Base-by-base conservation (phyloP, 2,113 vertebrate genomes). In the Sinocyclocheilus anophthalmus region DNA sequence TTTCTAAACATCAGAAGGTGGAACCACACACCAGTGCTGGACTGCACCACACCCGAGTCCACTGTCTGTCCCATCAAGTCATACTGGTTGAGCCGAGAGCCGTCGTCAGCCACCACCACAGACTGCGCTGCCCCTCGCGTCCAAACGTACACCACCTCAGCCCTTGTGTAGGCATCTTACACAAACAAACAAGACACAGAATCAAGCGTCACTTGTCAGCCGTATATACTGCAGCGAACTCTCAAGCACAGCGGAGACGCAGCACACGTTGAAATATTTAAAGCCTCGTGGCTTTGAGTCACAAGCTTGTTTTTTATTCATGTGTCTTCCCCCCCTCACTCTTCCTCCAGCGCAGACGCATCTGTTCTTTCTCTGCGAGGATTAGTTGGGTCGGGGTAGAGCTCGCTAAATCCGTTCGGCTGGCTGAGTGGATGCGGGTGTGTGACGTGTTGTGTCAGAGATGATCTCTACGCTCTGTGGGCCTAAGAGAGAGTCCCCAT, bases 121-220 rank as follows among this genome's bases (percentile, higher is more conserved):
- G 98, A 99, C 78, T 96, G 94, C 13, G 96, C 96, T 5, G 98
- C 97, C 45, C 97, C 97, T 87, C 96, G 93, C 22, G 98, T 99
- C 98, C 98, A 99, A 84, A 97, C 96, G 2, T 99, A 99, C 37
- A 98, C 96, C 69, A 99, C 98, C 90, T 99, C 98, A 22, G 97
- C 96, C 88, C 96, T 96, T 5, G 98, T 99, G 72, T 99, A 99
- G 85, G 98, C 98, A 94, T 99, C 98, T 99, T 76, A 84, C 9
- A 20, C 14, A 73, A 73, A 76, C 76, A 86, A 37, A 61, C 39
- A 79, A 63, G 67, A 76, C 55, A 84, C 12, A 81, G 33, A 76
- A 37, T 76, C 33, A 76, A 53, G 10, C 37, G 45, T 70, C 24
- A 30, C 65, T 50, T 16, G n/a, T 55, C 48, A 53, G 48, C 18